Evolutionary conservation across 2,113 vertebrate species (phyloP).

Genomic region (Salvelinus namaycush): DNA sequence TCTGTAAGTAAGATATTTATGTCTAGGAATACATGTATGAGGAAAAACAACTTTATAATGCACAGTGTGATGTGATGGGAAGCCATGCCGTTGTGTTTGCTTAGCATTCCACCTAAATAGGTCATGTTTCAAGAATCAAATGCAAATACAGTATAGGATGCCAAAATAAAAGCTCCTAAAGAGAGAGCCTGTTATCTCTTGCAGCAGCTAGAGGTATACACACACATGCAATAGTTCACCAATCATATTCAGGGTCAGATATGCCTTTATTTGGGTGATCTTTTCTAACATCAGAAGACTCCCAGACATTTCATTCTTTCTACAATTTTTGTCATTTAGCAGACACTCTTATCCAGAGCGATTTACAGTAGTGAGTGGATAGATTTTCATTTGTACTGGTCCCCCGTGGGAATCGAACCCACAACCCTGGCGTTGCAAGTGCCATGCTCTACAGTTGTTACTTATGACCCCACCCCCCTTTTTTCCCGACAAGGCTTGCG

Average conservation of each 20-base stretch:
- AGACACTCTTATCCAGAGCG: no score
- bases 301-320: neutral
- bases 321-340: no score
- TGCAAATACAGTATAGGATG: neutral
- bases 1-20: neutral
- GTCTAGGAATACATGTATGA: neutral
- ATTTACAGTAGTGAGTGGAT: no score
- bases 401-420: no score
- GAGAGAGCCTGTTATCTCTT: neutral
- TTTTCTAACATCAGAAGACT: neutral
- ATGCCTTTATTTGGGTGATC: neutral
- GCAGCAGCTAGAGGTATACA: neutral
- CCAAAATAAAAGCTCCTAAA: conserved; percentile 8
- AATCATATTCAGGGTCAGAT: no score
- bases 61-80: neutral
- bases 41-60: neutral
- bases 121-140: conserved; percentile 18
- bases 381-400: no score
- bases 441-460: no score
- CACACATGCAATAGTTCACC: neutral
- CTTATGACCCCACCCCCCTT: no score
- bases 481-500: conserved; percentile 28
- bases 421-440: no score
- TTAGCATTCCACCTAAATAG: neutral
- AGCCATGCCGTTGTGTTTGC: neutral